Evolutionary conservation across 2,797 vertebrate genomes (phyloP).

Genomic region (Anas bernieri): DNA sequence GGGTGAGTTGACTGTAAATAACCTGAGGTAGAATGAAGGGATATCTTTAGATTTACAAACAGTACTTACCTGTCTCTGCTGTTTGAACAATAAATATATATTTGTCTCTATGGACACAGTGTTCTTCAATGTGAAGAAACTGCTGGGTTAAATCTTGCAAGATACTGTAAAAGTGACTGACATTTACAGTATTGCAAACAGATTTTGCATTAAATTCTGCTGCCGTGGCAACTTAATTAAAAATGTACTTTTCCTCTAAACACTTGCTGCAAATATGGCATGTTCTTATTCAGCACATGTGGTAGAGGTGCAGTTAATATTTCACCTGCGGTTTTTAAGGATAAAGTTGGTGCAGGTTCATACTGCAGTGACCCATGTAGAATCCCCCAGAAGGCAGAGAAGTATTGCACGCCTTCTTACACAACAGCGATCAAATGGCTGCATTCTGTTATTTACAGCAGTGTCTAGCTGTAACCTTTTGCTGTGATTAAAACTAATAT

Average conservation of each 20-base stretch:
- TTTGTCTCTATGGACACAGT: neutral
- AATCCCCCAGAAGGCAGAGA: neutral
- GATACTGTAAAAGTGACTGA: neutral
- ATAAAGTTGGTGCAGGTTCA: neutral
- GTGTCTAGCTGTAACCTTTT: neutral
- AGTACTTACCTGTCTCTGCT: neutral
- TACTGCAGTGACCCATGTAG: neutral
- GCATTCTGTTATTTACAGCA: neutral
- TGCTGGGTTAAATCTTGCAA: neutral
- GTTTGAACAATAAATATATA: neutral
- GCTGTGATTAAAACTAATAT: neutral
- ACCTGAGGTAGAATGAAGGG: neutral
- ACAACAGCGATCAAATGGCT: neutral
- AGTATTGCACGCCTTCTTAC: neutral
- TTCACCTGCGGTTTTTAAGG: neutral
- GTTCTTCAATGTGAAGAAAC: neutral
- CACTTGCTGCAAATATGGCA: neutral
- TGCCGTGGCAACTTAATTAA: neutral
- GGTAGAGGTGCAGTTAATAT: neutral
- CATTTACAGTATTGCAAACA: neutral
- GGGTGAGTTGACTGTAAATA: slow-evolving; percentile 78
- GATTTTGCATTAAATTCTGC: neutral
- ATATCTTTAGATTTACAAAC: neutral
- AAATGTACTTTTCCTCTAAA: neutral
- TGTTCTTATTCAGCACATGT: neutral